Evolutionary conservation across 2,113 vertebrate genomes (phyloP), one percentile per base, ranked within the genome.

Genomic region (Scatophagus argus): DNA sequence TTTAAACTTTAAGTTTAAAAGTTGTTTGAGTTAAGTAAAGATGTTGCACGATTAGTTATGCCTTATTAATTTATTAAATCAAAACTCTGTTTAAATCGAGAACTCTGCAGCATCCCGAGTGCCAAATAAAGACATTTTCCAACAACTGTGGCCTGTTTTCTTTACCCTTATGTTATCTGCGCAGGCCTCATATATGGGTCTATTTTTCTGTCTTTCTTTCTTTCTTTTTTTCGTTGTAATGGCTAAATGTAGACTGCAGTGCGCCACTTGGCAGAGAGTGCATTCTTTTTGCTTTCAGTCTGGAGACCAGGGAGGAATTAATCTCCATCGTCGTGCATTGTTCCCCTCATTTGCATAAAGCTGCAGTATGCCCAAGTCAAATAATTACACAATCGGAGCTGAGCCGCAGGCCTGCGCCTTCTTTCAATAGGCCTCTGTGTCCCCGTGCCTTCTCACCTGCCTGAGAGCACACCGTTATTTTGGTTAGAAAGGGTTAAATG

Each of bases 301-400:
- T 62, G 89, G 83, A 93, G 91, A 95, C 89, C 94, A 94, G 93
- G 93, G 92, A 93, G 91, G 94, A 95, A 93, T 94, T 92, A 93
- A 94, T 90, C 90, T 94, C 90, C 88, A 93, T 94, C 95, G 87
- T 90, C 90, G 88, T 64, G 85, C 95, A 93, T 97, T 97, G 96
- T 97, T 95, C 90, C 12, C 69, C 79, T 86, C 74, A 98, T 98
- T 97, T 97, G 96, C 96, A 98, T 98, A 97, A 97, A 98, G 96
- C 96, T 97, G 96, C 95, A 94, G 82, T 81, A 95, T 96, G 95
- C 95, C 94, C 91, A 94, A 96, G 96, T 96, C 94, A 96, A 96
- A 96, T 96, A 96, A 96, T 96, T 95, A 95, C 95, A 93, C 95
- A 95, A 92, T 92, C 90, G 86, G 83, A 83, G 85, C 86, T 83